These are phyloP conservation scores for Copidosoma aretas DNA, from an alignment of 2,888 invertebrate species.

Conservation along the genomic window DNA sequence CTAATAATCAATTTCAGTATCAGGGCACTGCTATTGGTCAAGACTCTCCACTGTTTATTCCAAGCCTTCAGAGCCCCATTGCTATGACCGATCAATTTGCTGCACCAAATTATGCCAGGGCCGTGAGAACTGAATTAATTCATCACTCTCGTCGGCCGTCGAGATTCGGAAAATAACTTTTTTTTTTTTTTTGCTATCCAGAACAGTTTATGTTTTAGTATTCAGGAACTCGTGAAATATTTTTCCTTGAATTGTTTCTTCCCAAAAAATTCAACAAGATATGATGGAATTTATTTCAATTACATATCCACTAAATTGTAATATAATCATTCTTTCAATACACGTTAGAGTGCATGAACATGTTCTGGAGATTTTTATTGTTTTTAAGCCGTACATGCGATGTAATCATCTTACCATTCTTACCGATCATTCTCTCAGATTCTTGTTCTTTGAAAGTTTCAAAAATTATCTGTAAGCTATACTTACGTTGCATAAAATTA, in stretches of 20 bases:
- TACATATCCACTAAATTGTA: conserved; percentile 54
- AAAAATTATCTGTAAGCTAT: conserved; percentile 76
- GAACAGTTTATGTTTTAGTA: too few species aligned
- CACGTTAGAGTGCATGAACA: too few species aligned
- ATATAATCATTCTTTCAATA: conserved; percentile 10
- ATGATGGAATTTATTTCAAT: conserved; percentile 61
- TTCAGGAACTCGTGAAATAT: conserved; percentile 25
- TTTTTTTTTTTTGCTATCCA: too few species aligned
- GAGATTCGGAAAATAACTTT: conserved; percentile 53
- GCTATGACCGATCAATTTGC: conserved; percentile 54
- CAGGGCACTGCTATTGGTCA: conserved; percentile 50
- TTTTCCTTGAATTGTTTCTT: conserved; percentile 11
- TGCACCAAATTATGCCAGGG: conserved; percentile 52
- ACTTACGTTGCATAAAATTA: conserved; percentile 93
- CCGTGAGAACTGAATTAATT: conserved; percentile 52
- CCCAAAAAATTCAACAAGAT: too few species aligned
- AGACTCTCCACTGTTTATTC: conserved; percentile 54
- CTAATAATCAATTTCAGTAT: conserved; percentile 50
- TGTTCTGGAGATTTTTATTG: conserved; percentile 20
- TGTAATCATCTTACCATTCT: too few species aligned
- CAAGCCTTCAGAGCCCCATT: conserved; percentile 55
- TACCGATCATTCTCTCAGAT: too few species aligned
- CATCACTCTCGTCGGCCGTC: conserved; percentile 52
- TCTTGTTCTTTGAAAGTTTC: too few species aligned
- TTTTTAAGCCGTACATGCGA: not conserved